A percentile compares a stretch with the other conserved stretches of the same genome.
phyloP scores from a whole-genome alignment of 2,888 invertebrate genomes.

The Eueremaeus valkanovi region DNA sequence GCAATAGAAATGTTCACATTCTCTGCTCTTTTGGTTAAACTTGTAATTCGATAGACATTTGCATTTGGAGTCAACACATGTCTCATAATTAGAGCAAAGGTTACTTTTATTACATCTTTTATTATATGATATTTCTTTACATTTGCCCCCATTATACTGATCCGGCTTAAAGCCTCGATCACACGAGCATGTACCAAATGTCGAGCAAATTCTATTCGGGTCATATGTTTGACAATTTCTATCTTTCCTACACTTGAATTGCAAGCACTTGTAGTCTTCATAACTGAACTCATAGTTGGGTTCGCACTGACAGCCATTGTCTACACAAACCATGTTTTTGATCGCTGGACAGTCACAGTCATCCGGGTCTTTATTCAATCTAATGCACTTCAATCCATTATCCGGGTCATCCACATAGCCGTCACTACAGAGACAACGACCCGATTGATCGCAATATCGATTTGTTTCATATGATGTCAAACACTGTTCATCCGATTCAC shows the following conservation, averaged over 20 bases:
- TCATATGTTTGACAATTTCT: background rate
- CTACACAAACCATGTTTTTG: background rate
- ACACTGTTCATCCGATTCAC: no score
- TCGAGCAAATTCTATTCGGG: background rate
- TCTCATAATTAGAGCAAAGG: background rate
- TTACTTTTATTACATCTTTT: background rate
- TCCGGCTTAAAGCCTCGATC: background rate
- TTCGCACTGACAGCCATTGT: background rate
- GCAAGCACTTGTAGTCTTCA: background rate
- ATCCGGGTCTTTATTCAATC: no score
- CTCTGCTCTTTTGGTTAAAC: background rate
- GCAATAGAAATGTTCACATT: background rate
- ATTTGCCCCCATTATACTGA: background rate
- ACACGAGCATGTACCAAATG: background rate
- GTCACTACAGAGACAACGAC: no score
- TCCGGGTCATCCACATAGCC: no score
- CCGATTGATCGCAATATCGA: no score
- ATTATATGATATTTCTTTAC: background rate
- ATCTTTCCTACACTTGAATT: background rate
- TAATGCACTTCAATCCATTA: no score
- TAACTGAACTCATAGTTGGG: background rate
- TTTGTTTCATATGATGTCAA: no score
- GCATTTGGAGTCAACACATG: background rate
- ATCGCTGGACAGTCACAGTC: no score
- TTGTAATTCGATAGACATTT: background rate